These are phyloP conservation scores for Eristalis tenax DNA, from an alignment of 2,888 invertebrate genomes.

Conservation along the genomic window DNA sequence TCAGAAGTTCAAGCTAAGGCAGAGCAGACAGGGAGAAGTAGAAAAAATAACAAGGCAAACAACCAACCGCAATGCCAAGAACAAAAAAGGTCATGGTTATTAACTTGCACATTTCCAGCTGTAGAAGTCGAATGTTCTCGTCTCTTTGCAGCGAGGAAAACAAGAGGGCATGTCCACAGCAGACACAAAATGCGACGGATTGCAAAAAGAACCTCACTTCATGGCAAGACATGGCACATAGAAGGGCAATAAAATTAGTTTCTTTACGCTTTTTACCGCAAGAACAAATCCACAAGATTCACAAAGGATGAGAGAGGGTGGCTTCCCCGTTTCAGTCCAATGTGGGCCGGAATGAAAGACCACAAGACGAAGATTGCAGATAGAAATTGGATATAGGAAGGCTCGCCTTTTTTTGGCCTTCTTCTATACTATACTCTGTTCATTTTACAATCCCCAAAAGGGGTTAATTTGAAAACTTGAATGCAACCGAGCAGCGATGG, in stretches of 20 bases:
- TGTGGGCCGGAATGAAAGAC: slow-evolving; percentile 41
- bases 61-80: slow-evolving; percentile 55
- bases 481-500: slow-evolving; percentile 28
- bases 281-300: slow-evolving; percentile 68
- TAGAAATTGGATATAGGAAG: slow-evolving; percentile 51
- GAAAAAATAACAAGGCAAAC: slow-evolving; percentile 22
- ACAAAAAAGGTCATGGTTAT: slow-evolving; percentile 71
- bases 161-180: neutral
- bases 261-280: slow-evolving; percentile 67
- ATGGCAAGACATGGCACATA: slow-evolving; percentile 49
- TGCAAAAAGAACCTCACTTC: slow-evolving; percentile 33
- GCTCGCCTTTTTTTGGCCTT: slow-evolving; percentile 30
- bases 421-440: slow-evolving; percentile 31
- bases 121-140: slow-evolving; percentile 35
- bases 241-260: slow-evolving; percentile 70
- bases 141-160: neutral
- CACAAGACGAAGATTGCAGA: slow-evolving; percentile 62
- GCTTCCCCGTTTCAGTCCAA: neutral
- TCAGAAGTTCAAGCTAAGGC: slow-evolving; percentile 9
- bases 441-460: slow-evolving; percentile 49
- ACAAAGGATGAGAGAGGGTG: slow-evolving; percentile 37
- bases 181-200: neutral
- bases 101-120: slow-evolving; percentile 65
- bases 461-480: slow-evolving; percentile 70
- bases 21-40: neutral